Evolutionary conservation across 2,113 vertebrate genomes (phyloP).

Genomic region (Xiphophorus maculatus): DNA sequence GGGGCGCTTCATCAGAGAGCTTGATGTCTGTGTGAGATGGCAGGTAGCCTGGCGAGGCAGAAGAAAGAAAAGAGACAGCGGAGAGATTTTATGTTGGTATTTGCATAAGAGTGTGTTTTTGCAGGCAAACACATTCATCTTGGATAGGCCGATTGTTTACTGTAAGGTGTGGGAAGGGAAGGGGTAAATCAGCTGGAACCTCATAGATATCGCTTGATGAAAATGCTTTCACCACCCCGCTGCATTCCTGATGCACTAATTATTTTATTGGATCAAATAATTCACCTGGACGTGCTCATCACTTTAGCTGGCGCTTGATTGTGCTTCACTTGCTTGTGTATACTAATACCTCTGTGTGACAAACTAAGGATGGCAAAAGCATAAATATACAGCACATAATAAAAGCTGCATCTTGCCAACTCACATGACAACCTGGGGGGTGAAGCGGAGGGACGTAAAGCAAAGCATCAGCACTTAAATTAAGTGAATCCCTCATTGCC

Average conservation of each 20-base stretch:
- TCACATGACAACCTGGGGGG: background rate
- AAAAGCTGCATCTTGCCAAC: conserved; percentile 40
- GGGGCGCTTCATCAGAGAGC: conserved; percentile 78
- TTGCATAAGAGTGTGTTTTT: conserved; percentile 65
- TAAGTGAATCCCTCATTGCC: conserved; percentile 8
- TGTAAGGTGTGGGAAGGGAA: conserved; percentile 35
- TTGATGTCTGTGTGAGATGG: conserved; percentile 79
- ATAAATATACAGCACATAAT: conserved; percentile 50
- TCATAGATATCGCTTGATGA: conserved; percentile 68
- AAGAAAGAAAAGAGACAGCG: conserved; percentile 59
- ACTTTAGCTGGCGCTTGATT: conserved; percentile 57
- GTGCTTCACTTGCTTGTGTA: conserved; percentile 54
- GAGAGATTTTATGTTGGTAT: conserved; percentile 68
- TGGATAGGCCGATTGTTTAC: conserved; percentile 66
- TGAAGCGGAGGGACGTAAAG: background rate
- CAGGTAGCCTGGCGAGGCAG: conserved; percentile 77
- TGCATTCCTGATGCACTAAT: conserved; percentile 66
- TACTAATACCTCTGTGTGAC: conserved; percentile 44
- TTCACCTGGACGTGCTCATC: conserved; percentile 66
- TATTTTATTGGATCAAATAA: conserved; percentile 77
- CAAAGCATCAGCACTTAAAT: conserved; percentile 26
- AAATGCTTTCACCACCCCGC: conserved; percentile 71
- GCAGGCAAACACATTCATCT: conserved; percentile 72
- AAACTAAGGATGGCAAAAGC: conserved; percentile 32
- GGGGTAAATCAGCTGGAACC: conserved; percentile 72